A percentile compares a stretch with the other conserved stretches of the same genome.
Conservation (phyloP, 2,113 vertebrate genomes). For the Proteles cristata region DNA sequence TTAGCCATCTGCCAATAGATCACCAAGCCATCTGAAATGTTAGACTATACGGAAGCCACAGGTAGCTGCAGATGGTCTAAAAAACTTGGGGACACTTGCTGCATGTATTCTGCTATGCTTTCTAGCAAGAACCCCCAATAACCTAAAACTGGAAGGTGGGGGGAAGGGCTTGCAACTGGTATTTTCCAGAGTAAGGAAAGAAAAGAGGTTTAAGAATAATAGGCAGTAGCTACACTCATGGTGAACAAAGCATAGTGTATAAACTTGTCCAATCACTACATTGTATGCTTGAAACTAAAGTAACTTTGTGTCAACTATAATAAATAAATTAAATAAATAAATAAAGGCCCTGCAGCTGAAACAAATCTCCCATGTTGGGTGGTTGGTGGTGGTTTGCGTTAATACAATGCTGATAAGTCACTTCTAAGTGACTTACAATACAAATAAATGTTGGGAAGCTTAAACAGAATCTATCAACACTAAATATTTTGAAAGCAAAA, state of each 20-base stretch:
- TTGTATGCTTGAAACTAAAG: background rate
- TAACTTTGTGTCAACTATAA: background rate
- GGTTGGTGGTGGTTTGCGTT: background rate
- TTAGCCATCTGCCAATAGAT: conserved; percentile 58
- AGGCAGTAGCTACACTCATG: background rate
- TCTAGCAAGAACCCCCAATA: conserved; percentile 20
- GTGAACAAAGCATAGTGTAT: background rate
- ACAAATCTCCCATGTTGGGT: background rate
- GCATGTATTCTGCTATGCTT: conserved; percentile 10
- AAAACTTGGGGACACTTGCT: conserved; percentile 17
- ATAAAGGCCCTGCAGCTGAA: conserved; percentile 1
- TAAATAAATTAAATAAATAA: background rate
- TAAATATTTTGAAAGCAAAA: conserved; percentile 59
- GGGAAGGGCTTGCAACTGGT: background rate
- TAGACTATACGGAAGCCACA: conserved; percentile 35
- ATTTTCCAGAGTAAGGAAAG: conserved; percentile 5
- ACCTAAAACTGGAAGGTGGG: background rate
- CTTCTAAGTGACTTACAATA: conserved; percentile 27
- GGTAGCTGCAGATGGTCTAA: conserved; percentile 50
- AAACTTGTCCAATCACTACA: background rate
- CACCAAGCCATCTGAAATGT: conserved; percentile 55
- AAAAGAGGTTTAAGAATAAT: conserved; percentile 18
- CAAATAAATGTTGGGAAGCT: conserved; percentile 43
- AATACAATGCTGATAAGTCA: conserved; percentile 17
- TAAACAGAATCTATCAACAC: conserved; percentile 20